Evolutionary conservation across 2,113 vertebrate species (phyloP).

Genomic region (Cranoglanis bouderius): DNA sequence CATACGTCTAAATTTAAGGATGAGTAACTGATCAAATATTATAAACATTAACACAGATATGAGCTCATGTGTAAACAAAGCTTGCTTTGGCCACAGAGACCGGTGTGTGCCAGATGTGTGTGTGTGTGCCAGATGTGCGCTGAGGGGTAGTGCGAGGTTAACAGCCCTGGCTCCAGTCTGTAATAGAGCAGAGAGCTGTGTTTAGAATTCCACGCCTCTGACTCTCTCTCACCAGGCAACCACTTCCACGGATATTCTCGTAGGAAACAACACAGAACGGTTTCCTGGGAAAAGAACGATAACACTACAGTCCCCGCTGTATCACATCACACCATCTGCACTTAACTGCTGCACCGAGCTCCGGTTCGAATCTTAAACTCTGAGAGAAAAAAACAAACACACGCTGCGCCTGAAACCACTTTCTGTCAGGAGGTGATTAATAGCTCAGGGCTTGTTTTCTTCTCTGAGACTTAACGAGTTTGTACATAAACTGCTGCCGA

Average conservation of each 20-base stretch:
- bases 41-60: background rate
- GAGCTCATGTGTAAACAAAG: background rate
- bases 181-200: slow-evolving; percentile 40
- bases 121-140: slow-evolving; percentile 9
- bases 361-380: background rate
- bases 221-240: slow-evolving; percentile 52
- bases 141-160: slow-evolving; percentile 31
- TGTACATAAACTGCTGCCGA: background rate
- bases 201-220: slow-evolving; percentile 56
- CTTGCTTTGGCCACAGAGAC: background rate
- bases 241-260: slow-evolving; percentile 43
- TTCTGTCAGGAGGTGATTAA: slow-evolving; percentile 4
- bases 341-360: background rate
- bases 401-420: background rate
- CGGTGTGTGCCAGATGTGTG: background rate
- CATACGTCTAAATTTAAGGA: background rate
- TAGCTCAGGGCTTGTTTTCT: background rate
- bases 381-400: background rate
- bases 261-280: slow-evolving; percentile 44
- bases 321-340: slow-evolving; percentile 34
- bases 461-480: slow-evolving; percentile 18
- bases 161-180: slow-evolving; percentile 40
- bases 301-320: slow-evolving; percentile 30
- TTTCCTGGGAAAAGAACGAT: slow-evolving; percentile 46
- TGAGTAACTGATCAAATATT: background rate